Base-by-base conservation (phyloP, 2,113 vertebrate species). In the Gasterosteus nipponicus region DNA sequence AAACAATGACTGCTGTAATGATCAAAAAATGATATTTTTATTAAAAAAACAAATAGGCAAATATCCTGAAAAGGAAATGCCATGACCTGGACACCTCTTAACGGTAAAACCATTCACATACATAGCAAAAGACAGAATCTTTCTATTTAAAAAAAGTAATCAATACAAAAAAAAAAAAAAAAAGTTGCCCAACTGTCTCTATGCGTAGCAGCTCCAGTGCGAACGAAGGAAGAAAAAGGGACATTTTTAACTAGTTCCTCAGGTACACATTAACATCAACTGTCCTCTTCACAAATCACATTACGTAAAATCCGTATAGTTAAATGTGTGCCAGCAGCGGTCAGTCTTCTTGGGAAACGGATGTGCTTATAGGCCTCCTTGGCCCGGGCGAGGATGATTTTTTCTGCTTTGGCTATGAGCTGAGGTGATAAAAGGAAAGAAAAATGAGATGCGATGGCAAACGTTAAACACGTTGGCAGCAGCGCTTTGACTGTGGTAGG, bases 331-430 rank as follows among this genome's bases (percentile, higher is more conserved):
- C 60, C 41, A 19, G 69, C 35, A 46, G 29, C 19, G 0, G 31
- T 96, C 87, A 97, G 73, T 95, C 93, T 11, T 95, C 95, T 22
- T 96, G 94, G 94, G 73, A 99, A 99, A 29, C 87, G 93, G 65
- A 98, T 97, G 84, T 99, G 98, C 80, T 96, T 95, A 82, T 94
- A 92, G 8, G 95, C 94, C 84, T 96, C 96, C 71, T 96, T 97
- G 47, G 96, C 95, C 73, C 96, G 96, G 49, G 93, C 94, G 0
- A 96, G 93, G 81, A 97, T 94, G 85, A 99, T 96, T 88, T 95
- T 98, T 87, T 99, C 97, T 3, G 97, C 98, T 94, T 98, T 99
- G 75, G 95, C 95, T 87, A 98, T 96, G 89, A 99, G 89, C 97
- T 99, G 89, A 22, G 83, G 63, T 10, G 85, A 87, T 68, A 88